Evolutionary conservation across 2,888 invertebrate species (phyloP), one percentile per base, ranked within the genome.

Genomic region (Synergus itoensis): DNA sequence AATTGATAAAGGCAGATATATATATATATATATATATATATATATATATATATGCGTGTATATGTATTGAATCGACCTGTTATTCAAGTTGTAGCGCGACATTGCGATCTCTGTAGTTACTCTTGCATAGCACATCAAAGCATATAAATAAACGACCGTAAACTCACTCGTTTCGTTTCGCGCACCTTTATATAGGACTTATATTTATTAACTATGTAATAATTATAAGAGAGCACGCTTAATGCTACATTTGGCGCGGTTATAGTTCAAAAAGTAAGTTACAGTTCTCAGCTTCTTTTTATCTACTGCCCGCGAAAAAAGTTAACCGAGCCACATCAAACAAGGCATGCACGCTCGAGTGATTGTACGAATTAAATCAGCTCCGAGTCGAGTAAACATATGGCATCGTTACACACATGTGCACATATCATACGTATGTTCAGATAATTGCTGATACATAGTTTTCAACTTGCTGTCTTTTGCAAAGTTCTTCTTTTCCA

Each of bases 21-120:
- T 41, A 57, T 63, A 63, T 28, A 28, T 28, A 28, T 28, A 28
- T 28, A 28, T 28, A 2, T 28, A 28, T 28, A n/a, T n/a, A 67
- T 14, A 45, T 43, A 67, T 41, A 57, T 63, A 63, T 28, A 28
- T 28, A 28, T 28, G n/a, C n/a, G n/a, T n/a, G n/a, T n/a, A 28
- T 28, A 28, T 28, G 28, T 28, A 28, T 28, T 67, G 5, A 18
- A 48, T 43, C 48, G 48, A 69, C 21, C 48, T 69, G 69, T 48
- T 69, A 69, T 76, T 76, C 60, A 76, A 60, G 76, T 16, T 60
- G 62, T 14, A 76, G 21, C 40, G 77, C 84, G 86, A 83, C 83
- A 82, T 84, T 81, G 86, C 87, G 84, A 87, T 87, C 85, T 83
- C 86, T 85, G 83, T 86, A 87, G 85, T 86, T 87, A 85, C 85